Evolutionary conservation across 2,888 invertebrate species (phyloP).

Genomic region (Drosophila parthenogenetica): DNA sequence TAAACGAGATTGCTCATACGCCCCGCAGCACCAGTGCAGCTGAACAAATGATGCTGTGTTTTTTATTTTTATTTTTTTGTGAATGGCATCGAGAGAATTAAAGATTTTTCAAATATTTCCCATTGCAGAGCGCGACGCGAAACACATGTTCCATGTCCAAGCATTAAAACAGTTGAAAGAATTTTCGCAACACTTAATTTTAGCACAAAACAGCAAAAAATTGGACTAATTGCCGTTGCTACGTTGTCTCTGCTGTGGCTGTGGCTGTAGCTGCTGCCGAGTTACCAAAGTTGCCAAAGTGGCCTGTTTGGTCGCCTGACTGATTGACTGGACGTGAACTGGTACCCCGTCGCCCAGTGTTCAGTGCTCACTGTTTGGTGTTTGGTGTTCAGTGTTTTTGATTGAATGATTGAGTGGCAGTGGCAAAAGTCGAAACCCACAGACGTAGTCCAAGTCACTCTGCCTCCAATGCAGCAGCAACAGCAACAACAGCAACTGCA

Average conservation of each 20-base stretch:
- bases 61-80: constrained; percentile 36
- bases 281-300: constrained; percentile 1
- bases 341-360: constrained; percentile 42
- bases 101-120: constrained; percentile 75
- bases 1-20: constrained; percentile 70
- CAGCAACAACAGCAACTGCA: constrained; percentile 34
- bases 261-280: neutral
- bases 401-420: constrained; percentile 77
- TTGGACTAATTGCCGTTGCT: constrained; percentile 75
- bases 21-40: constrained; percentile 53
- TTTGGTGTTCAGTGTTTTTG: constrained; percentile 21
- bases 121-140: constrained; percentile 37
- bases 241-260: constrained; percentile 16
- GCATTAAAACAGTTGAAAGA: constrained; percentile 56
- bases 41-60: constrained; percentile 62
- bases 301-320: constrained; percentile 35
- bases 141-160: constrained; percentile 68
- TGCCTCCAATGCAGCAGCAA: constrained; percentile 15
- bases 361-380: constrained; percentile 9
- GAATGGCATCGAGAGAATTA: constrained; percentile 65
- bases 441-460: constrained; percentile 33
- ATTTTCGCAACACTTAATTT: constrained; percentile 82
- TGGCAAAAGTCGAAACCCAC: constrained; percentile 61
- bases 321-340: constrained; percentile 43
- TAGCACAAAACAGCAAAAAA: constrained; percentile 68